Base-by-base conservation (phyloP, 2,797 vertebrate genomes). In the Eulemur coronatus region DNA sequence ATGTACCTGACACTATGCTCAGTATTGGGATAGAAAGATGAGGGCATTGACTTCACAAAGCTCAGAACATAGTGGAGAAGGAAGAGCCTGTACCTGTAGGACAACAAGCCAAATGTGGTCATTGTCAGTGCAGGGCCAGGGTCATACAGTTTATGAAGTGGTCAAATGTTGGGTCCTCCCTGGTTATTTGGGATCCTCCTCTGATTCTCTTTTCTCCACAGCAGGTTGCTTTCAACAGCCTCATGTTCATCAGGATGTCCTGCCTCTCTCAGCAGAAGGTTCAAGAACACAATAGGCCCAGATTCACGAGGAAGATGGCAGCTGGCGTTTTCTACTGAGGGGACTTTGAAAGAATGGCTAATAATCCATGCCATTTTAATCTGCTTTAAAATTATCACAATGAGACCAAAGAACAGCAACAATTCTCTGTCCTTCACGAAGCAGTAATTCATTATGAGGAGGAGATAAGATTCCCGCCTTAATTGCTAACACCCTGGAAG, bases 391-490 rank as follows among this genome's bases (percentile, higher is more conserved):
- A 97, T 41, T 75, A 93, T 95, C 97, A 63, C 88, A 97, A 94
- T 96, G n/a, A 94, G 96, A 97, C 89, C 63, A 69, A 91, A 76
- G 38, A 80, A 35, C 50, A 95, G 84, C 57, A 97, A 94, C 0
- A 0, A 96, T 94, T 97, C 87, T 87, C 82, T 78, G 57, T 81
- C 85, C 70, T 94, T 97, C 96, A 87, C 26, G 94, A 98, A 97
- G 92, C 61, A 78, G 57, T 52, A 78, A 93, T 97, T 98, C 90
- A 95, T 98, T 98, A 94, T 78, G 93, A 97, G 91, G 89, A 96
- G 96, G 63, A 33, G 52, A 91, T 94, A 78, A 95, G 93, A 96
- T 73, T 95, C 24, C 3, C 0, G 35, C 57, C 93, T 94, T 97
- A 96, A 70, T n/a, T 81, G 80, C 69, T 78, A 91, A 30, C 43